Conservation (phyloP, 2,888 invertebrate genomes). For the Pseudococcus jackbeardsleyi region DNA sequence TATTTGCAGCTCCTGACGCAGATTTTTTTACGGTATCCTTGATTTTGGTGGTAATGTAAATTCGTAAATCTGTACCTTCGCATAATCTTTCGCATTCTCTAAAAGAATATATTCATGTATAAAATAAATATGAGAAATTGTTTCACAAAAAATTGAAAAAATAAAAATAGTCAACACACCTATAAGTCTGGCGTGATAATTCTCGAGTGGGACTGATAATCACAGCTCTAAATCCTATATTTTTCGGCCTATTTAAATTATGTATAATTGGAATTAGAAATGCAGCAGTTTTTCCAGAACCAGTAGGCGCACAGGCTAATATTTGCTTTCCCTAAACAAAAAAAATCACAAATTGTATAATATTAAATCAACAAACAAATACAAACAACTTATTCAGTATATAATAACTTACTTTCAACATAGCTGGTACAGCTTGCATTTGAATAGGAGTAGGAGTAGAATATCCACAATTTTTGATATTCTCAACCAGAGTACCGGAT, state of each 20-base stretch:
- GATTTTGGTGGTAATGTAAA: slow-evolving; percentile 85
- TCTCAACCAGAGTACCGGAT: slow-evolving; percentile 76
- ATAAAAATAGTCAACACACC: slow-evolving; percentile 58
- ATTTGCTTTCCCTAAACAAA: slow-evolving; percentile 77
- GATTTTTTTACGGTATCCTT: slow-evolving; percentile 79
- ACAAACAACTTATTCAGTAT: background rate
- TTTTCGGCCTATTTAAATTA: slow-evolving; percentile 78
- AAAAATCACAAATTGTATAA: background rate
- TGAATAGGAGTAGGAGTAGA: slow-evolving; percentile 88
- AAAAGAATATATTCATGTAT: slow-evolving; percentile 26
- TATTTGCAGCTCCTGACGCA: slow-evolving; percentile 80
- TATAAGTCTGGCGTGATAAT: slow-evolving; percentile 86
- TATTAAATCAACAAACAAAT: background rate
- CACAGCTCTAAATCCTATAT: slow-evolving; percentile 86
- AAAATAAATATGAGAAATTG: background rate
- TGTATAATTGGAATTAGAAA: slow-evolving; percentile 92
- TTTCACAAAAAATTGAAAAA: background rate
- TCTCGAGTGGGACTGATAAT: slow-evolving; percentile 94
- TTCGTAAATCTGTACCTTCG: slow-evolving; percentile 80
- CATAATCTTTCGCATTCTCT: slow-evolving; percentile 78
- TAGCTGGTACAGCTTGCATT: slow-evolving; percentile 91
- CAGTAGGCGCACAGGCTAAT: slow-evolving; percentile 96
- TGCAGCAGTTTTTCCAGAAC: slow-evolving; percentile 97
- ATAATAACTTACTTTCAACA: slow-evolving; percentile 78
- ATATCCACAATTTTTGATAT: slow-evolving; percentile 80